phyloP scores from a whole-genome alignment of 2,888 invertebrate species.

The Parnassius glacialis region DNA sequence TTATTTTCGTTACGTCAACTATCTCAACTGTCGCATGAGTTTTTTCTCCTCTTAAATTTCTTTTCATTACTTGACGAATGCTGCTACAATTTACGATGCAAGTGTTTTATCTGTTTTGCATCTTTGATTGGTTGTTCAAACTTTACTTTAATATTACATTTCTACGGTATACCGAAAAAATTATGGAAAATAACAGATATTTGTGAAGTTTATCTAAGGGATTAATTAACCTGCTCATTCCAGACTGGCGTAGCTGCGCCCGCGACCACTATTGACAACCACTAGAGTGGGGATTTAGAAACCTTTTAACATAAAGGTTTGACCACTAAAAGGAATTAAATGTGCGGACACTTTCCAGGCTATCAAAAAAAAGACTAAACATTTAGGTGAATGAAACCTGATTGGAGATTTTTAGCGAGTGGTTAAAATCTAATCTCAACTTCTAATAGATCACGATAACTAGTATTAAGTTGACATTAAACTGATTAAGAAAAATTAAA shows the following conservation, averaged over 20 bases:
- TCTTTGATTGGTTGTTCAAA: background rate
- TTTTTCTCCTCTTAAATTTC: too few species aligned
- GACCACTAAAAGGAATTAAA: constrained; percentile 43
- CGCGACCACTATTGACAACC: constrained; percentile 18
- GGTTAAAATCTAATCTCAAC: constrained; percentile 42
- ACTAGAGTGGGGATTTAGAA: constrained; percentile 16
- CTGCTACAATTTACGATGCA: background rate
- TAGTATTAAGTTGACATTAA: constrained; percentile 31
- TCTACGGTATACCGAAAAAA: background rate
- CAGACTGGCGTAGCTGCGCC: constrained; percentile 25
- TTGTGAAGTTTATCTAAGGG: constrained; percentile 13
- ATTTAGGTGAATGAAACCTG: constrained; percentile 52
- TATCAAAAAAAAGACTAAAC: constrained; percentile 69
- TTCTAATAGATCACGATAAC: constrained; percentile 37
- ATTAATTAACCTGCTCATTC: constrained; percentile 19
- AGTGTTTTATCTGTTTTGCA: background rate
- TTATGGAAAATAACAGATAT: background rate
- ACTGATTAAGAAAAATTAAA: constrained; percentile 19
- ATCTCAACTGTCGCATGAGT: too few species aligned
- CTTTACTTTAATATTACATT: background rate
- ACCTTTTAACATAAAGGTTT: constrained; percentile 9
- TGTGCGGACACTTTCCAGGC: constrained; percentile 67
- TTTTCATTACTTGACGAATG: background rate
- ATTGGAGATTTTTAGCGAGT: constrained; percentile 44
- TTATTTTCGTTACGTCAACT: too few species aligned